phyloP scores from a whole-genome alignment of 2,113 vertebrate species.

The Plecotus auritus region DNA sequence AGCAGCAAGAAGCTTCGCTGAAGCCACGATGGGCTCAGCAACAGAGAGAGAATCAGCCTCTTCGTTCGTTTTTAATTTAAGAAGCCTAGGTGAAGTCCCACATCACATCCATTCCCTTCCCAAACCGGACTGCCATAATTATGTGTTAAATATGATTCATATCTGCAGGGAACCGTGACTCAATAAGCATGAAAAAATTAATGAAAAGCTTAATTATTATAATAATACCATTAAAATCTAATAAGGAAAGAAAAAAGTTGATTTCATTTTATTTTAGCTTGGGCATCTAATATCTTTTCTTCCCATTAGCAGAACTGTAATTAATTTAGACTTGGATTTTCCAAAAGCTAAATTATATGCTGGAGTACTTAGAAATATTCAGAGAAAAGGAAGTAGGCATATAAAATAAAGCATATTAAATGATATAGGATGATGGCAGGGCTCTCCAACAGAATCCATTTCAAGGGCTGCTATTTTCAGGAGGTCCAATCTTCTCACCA shows the following conservation, averaged over 20 bases:
- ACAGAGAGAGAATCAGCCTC: conserved; percentile 34
- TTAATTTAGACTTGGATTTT: conserved; percentile 72
- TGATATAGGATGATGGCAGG: rapidly evolving
- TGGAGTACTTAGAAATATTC: background rate
- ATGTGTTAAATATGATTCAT: conserved; percentile 78
- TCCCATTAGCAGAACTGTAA: conserved; percentile 54
- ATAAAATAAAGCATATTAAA: rapidly evolving
- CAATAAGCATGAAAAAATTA: conserved; percentile 81
- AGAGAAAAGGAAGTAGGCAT: background rate
- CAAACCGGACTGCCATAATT: conserved; percentile 77
- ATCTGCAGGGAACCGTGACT: conserved; percentile 80
- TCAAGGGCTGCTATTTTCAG: rapidly evolving
- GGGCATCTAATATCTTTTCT: conserved; percentile 63
- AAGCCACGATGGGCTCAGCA: background rate
- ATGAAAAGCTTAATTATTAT: conserved; percentile 86
- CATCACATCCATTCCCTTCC: conserved; percentile 60
- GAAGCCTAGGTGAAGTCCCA: conserved; percentile 62
- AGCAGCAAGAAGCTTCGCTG: rapidly evolving
- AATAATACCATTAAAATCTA: conserved; percentile 82
- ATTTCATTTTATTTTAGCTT: conserved; percentile 77
- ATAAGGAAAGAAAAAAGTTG: conserved; percentile 75
- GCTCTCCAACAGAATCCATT: rapidly evolving
- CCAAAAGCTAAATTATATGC: conserved; percentile 47
- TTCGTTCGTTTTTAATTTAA: conserved; percentile 64
- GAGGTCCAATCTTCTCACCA: rapidly evolving